Percentiles rank a stretch among this genome's conserved stretches.
These are phyloP conservation scores for Agrochola lychnidis DNA, from an alignment of 2,888 invertebrate species.

Conservation along the genomic window DNA sequence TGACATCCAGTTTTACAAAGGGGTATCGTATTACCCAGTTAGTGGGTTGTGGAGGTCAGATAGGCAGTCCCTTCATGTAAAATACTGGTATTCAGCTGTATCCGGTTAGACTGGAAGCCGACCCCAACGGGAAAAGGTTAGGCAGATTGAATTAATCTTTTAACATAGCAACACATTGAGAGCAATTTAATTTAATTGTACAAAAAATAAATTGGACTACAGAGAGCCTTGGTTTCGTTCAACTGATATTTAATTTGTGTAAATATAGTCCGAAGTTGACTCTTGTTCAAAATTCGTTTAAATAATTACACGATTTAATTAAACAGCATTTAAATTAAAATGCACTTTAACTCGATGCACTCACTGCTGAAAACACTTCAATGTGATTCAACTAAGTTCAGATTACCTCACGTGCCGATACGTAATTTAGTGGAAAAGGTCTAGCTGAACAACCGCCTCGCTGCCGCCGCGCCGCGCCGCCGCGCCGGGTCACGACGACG, in stretches of 20 bases:
- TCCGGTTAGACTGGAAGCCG: no score
- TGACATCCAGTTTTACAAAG: no score
- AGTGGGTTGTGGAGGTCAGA: no score
- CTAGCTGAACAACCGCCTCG: no score
- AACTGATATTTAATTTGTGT: slow-evolving; percentile 16
- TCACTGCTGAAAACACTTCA: slow-evolving; percentile 76
- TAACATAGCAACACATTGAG: slow-evolving; percentile 10
- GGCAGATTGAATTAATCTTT: no score
- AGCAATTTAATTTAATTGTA: slow-evolving; percentile 16
- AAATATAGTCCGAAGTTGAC: slow-evolving; percentile 10
- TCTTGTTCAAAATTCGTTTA: slow-evolving; percentile 7
- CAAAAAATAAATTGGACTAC: slow-evolving; percentile 43
- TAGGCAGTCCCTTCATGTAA: no score
- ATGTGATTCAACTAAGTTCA: slow-evolving; percentile 86
- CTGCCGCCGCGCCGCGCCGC: no score
- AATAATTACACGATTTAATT: slow-evolving; percentile 30
- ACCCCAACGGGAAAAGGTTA: background rate
- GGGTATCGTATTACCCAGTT: no score
- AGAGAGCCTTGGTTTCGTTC: slow-evolving; percentile 3
- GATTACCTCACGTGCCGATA: slow-evolving; percentile 89
- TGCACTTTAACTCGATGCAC: slow-evolving; percentile 74
- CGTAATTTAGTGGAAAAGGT: slow-evolving; percentile 90
- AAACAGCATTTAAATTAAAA: slow-evolving; percentile 42
- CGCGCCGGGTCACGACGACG: no score
- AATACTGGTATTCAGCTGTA: no score